These are phyloP conservation scores for Macropis europaea DNA, from an alignment of 2,888 invertebrate species.

Conservation along the genomic window DNA sequence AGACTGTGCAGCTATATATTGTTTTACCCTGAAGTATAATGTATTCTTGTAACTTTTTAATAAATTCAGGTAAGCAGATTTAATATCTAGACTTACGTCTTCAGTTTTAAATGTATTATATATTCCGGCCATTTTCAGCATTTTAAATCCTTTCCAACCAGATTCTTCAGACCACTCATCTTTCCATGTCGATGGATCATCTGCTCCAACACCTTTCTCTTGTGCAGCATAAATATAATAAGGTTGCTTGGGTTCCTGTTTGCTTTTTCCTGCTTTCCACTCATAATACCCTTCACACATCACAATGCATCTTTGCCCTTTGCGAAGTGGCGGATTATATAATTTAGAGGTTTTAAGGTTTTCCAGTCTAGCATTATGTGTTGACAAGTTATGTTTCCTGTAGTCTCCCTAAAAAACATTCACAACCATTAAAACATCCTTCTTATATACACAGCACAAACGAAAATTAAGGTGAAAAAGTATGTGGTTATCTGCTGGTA, in stretches of 20 bases:
- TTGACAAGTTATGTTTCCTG: constrained; percentile 85
- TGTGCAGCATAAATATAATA: constrained; percentile 88
- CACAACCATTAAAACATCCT: neutral
- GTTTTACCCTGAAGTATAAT: constrained; percentile 78
- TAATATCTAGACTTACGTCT: constrained; percentile 59
- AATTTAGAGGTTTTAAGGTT: constrained; percentile 85
- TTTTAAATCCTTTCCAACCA: constrained; percentile 84
- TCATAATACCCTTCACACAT: constrained; percentile 92
- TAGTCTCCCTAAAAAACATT: constrained; percentile 82
- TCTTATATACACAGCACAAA: neutral
- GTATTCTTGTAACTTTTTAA: neutral
- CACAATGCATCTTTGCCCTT: constrained; percentile 89
- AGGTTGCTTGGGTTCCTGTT: constrained; percentile 85
- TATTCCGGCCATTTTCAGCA: constrained; percentile 89
- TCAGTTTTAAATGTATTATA: constrained; percentile 86
- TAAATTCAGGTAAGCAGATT: neutral
- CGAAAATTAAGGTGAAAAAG: neutral
- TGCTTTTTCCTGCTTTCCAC: constrained; percentile 84
- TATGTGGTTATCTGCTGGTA: neutral
- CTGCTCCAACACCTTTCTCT: constrained; percentile 80
- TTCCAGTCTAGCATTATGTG: constrained; percentile 90
- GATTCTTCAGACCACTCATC: constrained; percentile 80
- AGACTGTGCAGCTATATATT: constrained; percentile 87
- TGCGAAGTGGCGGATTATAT: constrained; percentile 84
- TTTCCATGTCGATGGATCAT: constrained; percentile 82